These are phyloP conservation scores for Ceratotherium simum DNA, from an alignment of 2,113 vertebrate genomes.

Conservation along the genomic window DNA sequence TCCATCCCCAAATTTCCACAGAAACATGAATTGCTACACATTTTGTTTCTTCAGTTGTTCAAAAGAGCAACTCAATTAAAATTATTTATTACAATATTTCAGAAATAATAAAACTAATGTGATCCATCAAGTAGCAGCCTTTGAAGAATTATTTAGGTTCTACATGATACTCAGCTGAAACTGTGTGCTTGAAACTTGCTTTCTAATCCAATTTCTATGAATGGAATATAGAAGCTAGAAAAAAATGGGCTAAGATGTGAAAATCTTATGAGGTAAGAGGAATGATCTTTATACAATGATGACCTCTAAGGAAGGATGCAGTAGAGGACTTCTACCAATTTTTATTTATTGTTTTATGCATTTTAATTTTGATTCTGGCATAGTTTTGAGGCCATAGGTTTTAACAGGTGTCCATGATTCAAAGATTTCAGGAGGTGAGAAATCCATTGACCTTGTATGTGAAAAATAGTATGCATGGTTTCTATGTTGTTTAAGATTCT, in stretches of 20 bases:
- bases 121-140: neutral
- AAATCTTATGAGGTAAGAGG: neutral
- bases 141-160: conserved; percentile 33
- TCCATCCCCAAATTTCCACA: neutral
- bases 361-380: conserved; percentile 12
- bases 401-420: neutral
- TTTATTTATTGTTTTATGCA: neutral
- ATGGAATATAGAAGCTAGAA: neutral
- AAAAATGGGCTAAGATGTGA: neutral
- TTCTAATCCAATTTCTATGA: neutral
- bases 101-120: neutral
- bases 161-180: neutral
- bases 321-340: neutral
- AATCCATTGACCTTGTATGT: neutral
- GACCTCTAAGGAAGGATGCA: neutral
- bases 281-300: neutral
- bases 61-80: neutral
- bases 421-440: neutral
- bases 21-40: neutral
- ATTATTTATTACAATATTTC: neutral
- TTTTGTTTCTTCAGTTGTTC: neutral
- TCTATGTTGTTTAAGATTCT: neutral
- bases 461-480: neutral
- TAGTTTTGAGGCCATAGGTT: neutral
- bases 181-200: neutral